Evolutionary conservation across 1,140 invertebrate species (phyloP), one percentile per base, ranked within the genome.

Genomic region (Drosophila bocqueti): DNA sequence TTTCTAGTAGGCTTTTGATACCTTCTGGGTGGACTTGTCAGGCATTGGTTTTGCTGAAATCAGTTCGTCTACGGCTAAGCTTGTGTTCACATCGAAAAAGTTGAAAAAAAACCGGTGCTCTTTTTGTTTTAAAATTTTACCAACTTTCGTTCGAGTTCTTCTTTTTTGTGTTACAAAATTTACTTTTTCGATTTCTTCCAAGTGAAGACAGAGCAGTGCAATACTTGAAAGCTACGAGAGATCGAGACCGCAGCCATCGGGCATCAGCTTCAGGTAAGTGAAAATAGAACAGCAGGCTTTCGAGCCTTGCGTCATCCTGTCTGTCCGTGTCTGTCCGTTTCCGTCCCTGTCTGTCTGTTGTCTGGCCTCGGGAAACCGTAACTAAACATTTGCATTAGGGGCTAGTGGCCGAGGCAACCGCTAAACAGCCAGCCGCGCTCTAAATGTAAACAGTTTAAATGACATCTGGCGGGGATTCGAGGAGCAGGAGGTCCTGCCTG

Each of bases 301-400:
- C 13, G 18, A n/a, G 36, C 15, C 8, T n/a, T 43, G 49, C 10
- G 49, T 6, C 16, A 21, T 36, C 6, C n/a, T 15, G 26, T 18
- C 15, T n/a, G 3, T 24, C 24, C 3, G 24, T 24, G 24, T 24
- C 24, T 24, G 42, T 43, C 42, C 11, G n/a, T 31, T 8, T 34
- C 34, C 6, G n/a, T 16, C 24, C 3, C n/a, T 10, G 7, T 42
- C 18, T 4, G 43, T 45, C 42, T 9, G 24, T 31, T 45, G 40
- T 52, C 52, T 63, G 31, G n/a, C 26, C 47, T 49, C 46, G 45
- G 29, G 50, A 75, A 78, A 55, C 65, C 77, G 73, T 68, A 89
- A 87, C 83, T 89, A 84, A 89, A 87, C 84, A 87, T 87, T 87
- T 81, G 84, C 68, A 84, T 87, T 87, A 81, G 73, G 13, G 43